These are phyloP conservation scores for Mermis nigrescens DNA, from an alignment of 2,888 invertebrate species.

Conservation along the genomic window DNA sequence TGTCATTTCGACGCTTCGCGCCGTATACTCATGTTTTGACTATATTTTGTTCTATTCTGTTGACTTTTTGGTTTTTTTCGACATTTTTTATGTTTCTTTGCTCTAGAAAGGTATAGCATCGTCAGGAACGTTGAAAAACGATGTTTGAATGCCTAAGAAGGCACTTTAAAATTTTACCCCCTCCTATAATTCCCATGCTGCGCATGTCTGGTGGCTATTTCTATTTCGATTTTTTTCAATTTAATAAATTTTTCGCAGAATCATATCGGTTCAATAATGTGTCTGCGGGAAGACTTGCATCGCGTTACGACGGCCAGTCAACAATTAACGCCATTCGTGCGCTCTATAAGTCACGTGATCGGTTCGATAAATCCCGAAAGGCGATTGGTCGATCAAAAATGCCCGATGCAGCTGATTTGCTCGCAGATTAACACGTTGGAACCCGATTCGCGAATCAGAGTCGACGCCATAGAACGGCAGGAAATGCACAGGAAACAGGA, in stretches of 20 bases:
- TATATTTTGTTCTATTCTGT: too few species aligned
- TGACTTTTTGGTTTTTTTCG: too few species aligned
- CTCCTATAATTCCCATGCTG: too few species aligned
- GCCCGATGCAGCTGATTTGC: conserved; percentile 32
- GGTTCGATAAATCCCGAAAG: conserved; percentile 15
- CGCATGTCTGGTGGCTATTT: neutral
- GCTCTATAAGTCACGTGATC: conserved; percentile 17
- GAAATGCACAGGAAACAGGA: conserved; percentile 12
- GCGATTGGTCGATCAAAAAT: conserved; percentile 19
- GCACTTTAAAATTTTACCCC: too few species aligned
- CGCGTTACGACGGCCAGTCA: neutral
- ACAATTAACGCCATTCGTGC: conserved; percentile 16
- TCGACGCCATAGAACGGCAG: conserved; percentile 19
- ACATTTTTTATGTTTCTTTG: too few species aligned
- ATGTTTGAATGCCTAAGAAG: too few species aligned
- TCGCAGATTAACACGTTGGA: conserved; percentile 33
- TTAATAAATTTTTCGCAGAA: neutral
- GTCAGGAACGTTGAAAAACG: too few species aligned
- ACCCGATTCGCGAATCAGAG: conserved; percentile 32
- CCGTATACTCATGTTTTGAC: too few species aligned
- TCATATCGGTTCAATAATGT: conserved; percentile 1
- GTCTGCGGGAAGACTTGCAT: conserved; percentile 4
- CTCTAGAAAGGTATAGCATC: too few species aligned
- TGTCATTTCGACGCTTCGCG: too few species aligned
- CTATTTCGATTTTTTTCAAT: neutral